A percentile compares a stretch with the other conserved stretches of the same genome.
Conservation (phyloP, 2,888 invertebrate species). For the Erebia aethiops region DNA sequence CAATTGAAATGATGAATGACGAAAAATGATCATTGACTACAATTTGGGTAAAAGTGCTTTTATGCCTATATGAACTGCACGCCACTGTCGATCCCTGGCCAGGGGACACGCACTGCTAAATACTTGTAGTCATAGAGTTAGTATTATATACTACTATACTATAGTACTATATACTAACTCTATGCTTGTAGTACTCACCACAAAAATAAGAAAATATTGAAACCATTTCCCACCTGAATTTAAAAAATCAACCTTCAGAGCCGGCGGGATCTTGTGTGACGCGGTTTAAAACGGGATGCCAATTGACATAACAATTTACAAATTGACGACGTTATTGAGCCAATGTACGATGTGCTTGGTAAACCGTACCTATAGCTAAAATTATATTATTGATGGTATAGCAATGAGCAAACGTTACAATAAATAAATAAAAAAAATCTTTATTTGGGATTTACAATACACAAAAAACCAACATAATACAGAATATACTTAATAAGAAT, state of each 20-base stretch:
- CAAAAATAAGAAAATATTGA: neutral
- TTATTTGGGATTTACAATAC: no score
- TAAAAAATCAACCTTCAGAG: conserved; percentile 2
- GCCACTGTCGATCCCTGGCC: neutral
- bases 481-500: no score
- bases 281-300: conserved; percentile 30
- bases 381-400: neutral
- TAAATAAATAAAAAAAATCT: no score
- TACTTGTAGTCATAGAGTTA: no score
- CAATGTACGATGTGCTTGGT: neutral
- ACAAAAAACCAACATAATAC: no score
- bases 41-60: neutral
- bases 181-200: neutral
- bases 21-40: no score
- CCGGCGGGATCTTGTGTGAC: neutral
- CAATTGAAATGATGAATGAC: no score
- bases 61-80: no score
- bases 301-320: conserved; percentile 37
- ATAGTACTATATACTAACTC: no score
- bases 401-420: neutral
- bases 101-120: no score
- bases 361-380: no score
- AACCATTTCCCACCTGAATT: conserved; percentile 7
- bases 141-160: no score
- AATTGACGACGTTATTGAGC: conserved; percentile 32